These are phyloP conservation scores for Seira sanloemensis DNA, from an alignment of 2,888 invertebrate genomes.

Conservation along the genomic window DNA sequence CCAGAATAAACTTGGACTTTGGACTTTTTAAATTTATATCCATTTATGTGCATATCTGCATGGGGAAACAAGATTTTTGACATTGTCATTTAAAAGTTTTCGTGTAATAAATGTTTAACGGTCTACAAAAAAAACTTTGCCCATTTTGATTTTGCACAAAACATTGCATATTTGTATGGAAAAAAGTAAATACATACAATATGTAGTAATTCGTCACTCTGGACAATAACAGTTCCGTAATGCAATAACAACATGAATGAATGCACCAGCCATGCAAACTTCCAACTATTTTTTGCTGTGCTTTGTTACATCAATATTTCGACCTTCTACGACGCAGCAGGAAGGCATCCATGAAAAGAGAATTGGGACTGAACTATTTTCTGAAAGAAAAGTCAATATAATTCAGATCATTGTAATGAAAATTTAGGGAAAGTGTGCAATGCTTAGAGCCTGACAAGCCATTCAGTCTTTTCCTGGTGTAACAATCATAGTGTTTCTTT, in stretches of 20 bases:
- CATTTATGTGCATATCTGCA: too few relatives aligned
- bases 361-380: not conserved
- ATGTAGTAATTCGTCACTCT: conserved; percentile 3
- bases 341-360: conserved; percentile 14
- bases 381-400: conserved; percentile 51
- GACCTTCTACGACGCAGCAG: conserved; percentile 48
- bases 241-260: conserved; percentile 52
- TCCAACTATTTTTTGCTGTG: not conserved
- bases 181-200: too few relatives aligned
- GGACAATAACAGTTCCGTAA: conserved; percentile 45
- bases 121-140: too few relatives aligned
- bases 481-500: not conserved
- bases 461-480: not conserved
- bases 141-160: too few relatives aligned
- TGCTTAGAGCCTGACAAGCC: not conserved
- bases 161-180: too few relatives aligned
- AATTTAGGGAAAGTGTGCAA: not conserved
- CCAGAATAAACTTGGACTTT: too few relatives aligned
- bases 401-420: conserved; percentile 25
- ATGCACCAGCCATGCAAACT: conserved; percentile 36
- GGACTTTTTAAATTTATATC: too few relatives aligned
- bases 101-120: too few relatives aligned
- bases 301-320: conserved; percentile 59
- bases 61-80: too few relatives aligned
- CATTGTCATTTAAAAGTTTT: too few relatives aligned